Evolutionary conservation across 2,888 invertebrate species (phyloP).

Genomic region (Formica aserva): DNA sequence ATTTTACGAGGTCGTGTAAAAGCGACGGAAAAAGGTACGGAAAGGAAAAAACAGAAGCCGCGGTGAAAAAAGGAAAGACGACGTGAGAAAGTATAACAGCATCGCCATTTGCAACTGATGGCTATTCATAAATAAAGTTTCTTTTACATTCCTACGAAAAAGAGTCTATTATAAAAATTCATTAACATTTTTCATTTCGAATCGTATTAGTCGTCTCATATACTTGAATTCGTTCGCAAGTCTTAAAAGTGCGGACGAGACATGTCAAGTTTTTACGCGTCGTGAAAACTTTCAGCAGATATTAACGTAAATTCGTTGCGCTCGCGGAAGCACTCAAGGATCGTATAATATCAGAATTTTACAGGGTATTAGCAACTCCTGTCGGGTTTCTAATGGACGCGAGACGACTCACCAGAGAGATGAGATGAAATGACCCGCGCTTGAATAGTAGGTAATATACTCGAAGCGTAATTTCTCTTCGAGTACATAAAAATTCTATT

Average conservation of each 20-base stretch:
- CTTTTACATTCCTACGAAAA: constrained; percentile 50
- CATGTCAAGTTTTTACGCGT: constrained; percentile 62
- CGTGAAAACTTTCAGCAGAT: constrained; percentile 53
- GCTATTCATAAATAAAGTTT: constrained; percentile 29
- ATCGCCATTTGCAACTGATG: constrained; percentile 54
- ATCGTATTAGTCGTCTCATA: constrained; percentile 37
- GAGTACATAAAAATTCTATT: constrained; percentile 36
- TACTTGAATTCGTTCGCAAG: constrained; percentile 63
- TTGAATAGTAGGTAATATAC: constrained; percentile 38
- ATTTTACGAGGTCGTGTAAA: constrained; percentile 36
- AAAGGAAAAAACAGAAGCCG: background rate
- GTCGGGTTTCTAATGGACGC: constrained; percentile 34
- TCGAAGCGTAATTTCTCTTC: constrained; percentile 28
- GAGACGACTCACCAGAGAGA: constrained; percentile 14
- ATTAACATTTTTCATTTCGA: constrained; percentile 56
- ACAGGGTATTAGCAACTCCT: constrained; percentile 53
- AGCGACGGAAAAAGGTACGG: constrained; percentile 3
- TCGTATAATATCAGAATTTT: constrained; percentile 71
- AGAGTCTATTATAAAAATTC: constrained; percentile 59
- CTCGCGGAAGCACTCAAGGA: constrained; percentile 44
- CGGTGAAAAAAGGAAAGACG: constrained; percentile 6
- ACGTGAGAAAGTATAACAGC: constrained; percentile 36
- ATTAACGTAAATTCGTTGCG: constrained; percentile 71
- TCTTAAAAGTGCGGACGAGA: constrained; percentile 24
- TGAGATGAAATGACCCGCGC: constrained; percentile 44